A percentile compares a stretch with the other conserved stretches of the same genome.
Evolutionary conservation across 2,113 vertebrate genomes (phyloP).

Genomic region (Pungitius pungitius): DNA sequence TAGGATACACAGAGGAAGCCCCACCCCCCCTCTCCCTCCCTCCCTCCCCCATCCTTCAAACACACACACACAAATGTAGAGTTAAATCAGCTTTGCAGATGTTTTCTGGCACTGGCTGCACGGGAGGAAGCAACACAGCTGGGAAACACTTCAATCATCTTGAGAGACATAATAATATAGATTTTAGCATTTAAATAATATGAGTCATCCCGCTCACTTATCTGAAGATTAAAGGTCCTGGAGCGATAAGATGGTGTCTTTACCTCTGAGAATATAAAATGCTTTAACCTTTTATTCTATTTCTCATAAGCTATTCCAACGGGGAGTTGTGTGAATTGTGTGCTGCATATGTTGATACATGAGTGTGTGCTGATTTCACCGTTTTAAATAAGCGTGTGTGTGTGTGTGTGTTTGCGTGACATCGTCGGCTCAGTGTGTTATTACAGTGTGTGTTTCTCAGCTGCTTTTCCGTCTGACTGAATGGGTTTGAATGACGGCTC

Average conservation of each 20-base stretch:
- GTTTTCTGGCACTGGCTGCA: neutral
- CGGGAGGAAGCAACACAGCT: neutral
- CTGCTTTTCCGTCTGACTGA: slow-evolving; percentile 26
- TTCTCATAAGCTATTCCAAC: neutral
- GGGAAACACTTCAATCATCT: neutral
- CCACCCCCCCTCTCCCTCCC: too few relatives aligned
- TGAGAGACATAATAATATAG: neutral
- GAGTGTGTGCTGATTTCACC: neutral
- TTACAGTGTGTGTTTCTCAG: slow-evolving; percentile 12
- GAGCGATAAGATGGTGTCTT: neutral
- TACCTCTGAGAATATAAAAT: neutral
- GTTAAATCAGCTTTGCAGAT: neutral
- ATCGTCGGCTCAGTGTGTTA: neutral
- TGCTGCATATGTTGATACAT: neutral
- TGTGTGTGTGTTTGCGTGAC: slow-evolving; percentile 1
- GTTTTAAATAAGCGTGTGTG: slow-evolving; percentile 1
- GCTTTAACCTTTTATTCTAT: neutral
- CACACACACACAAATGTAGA: neutral
- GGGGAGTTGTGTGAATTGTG: neutral
- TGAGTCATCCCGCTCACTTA: neutral
- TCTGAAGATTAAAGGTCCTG: neutral
- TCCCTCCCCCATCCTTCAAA: too few relatives aligned
- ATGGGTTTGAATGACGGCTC: slow-evolving; percentile 24
- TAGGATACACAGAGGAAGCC: neutral
- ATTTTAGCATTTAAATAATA: neutral